phyloP scores from a whole-genome alignment of 2,797 vertebrate genomes.

The Threskiornis aethiopicus region DNA sequence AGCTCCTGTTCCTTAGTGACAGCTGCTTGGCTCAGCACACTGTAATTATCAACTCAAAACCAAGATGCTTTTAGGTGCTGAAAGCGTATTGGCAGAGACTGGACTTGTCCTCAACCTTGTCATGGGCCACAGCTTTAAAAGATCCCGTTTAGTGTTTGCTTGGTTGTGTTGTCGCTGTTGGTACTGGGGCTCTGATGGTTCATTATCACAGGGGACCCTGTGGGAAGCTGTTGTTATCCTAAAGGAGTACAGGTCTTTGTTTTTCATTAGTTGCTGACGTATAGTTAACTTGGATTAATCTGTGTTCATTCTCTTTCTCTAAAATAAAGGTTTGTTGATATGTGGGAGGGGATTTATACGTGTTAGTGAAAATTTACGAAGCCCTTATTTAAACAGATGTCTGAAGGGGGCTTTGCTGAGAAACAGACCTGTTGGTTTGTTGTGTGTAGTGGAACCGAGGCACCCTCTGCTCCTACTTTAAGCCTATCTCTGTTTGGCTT shows the following conservation, averaged over 20 bases:
- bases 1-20: conserved; percentile 37
- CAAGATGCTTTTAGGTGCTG: conserved; percentile 12
- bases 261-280: not conserved
- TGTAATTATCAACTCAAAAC: conserved; percentile 23
- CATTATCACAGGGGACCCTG: not conserved
- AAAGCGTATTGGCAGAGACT: not conserved
- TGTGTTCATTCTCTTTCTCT: not conserved
- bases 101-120: not conserved
- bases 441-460: not conserved
- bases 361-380: not conserved
- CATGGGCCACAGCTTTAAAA: not conserved
- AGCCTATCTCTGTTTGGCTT: accelerated
- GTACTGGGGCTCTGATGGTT: not conserved
- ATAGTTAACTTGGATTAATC: not conserved
- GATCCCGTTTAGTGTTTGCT: not conserved
- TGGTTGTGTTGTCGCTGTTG: not conserved
- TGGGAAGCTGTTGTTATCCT: not conserved
- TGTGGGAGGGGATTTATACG: not conserved
- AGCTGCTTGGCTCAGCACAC: conserved; percentile 24
- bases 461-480: not conserved
- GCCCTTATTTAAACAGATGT: not conserved
- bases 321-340: conserved; percentile 20
- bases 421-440: not conserved
- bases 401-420: not conserved
- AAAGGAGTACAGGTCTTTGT: not conserved